Evolutionary conservation across 2,797 vertebrate species (phyloP).

Genomic region (Gymnoscopelus microlampas): DNA sequence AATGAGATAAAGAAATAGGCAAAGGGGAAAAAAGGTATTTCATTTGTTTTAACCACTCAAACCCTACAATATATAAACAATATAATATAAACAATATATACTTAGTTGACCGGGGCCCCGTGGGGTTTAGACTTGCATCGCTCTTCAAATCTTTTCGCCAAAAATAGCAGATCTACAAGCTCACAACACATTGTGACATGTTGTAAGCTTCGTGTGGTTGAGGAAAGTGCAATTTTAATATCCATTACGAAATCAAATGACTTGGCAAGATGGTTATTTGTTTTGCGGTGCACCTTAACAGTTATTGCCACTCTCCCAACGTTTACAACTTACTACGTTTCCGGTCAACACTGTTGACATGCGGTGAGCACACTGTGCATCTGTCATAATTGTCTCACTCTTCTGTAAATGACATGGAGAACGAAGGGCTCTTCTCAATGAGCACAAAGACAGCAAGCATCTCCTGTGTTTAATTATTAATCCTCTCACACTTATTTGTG

Average conservation of each 20-base stretch:
- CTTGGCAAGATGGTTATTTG: constrained; percentile 24
- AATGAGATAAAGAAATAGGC: too few relatives aligned
- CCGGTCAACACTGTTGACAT: background rate
- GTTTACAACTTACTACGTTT: constrained; percentile 11
- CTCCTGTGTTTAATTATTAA: constrained; percentile 37
- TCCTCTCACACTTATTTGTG: constrained; percentile 19
- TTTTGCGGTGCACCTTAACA: background rate
- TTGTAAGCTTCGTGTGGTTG: too few relatives aligned
- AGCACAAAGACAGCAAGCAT: constrained; percentile 1
- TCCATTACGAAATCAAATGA: constrained; percentile 16
- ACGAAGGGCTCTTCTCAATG: constrained; percentile 9
- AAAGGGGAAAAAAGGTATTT: background rate
- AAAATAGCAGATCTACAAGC: too few relatives aligned
- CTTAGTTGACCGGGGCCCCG: too few relatives aligned
- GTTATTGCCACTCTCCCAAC: background rate
- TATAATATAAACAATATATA: too few relatives aligned
- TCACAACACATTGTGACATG: too few relatives aligned
- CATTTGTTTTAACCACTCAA: background rate
- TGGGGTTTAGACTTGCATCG: too few relatives aligned
- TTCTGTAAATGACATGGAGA: background rate
- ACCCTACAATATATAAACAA: too few relatives aligned
- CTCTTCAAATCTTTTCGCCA: too few relatives aligned
- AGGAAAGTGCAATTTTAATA: background rate
- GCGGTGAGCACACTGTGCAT: too few relatives aligned
- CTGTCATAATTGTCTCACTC: too few relatives aligned